These are phyloP conservation scores for Cheilosia vulpina DNA, from an alignment of 2,888 invertebrate species.

Conservation along the genomic window DNA sequence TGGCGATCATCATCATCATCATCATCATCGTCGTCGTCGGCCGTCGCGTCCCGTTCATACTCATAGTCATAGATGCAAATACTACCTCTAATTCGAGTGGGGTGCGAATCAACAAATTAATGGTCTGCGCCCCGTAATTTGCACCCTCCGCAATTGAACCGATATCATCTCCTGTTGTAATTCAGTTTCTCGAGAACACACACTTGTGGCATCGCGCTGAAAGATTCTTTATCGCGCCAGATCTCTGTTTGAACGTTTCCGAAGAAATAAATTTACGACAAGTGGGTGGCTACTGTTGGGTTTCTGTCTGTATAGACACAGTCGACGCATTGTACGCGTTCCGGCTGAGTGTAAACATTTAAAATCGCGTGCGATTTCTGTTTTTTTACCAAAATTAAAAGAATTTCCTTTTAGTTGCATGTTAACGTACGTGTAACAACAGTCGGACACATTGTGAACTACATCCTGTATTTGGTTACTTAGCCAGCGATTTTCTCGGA, in stretches of 20 bases:
- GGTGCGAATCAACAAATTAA: slow-evolving; percentile 66
- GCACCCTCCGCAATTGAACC: slow-evolving; percentile 39
- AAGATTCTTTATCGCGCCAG: slow-evolving; percentile 55
- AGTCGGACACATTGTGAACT: slow-evolving; percentile 9
- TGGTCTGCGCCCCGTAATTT: slow-evolving; percentile 53
- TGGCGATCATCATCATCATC: slow-evolving; percentile 45
- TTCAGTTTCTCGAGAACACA: slow-evolving; percentile 56
- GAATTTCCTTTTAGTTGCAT: slow-evolving; percentile 32
- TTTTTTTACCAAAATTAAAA: slow-evolving; percentile 17
- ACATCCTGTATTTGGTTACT: slow-evolving; percentile 17
- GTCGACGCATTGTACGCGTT: slow-evolving; percentile 45
- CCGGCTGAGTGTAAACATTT: slow-evolving; percentile 20
- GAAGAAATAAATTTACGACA: slow-evolving; percentile 39
- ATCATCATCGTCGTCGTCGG: slow-evolving; percentile 1
- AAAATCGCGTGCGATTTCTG: slow-evolving; percentile 40
- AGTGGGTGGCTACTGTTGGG: slow-evolving; percentile 22
- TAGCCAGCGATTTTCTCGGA: slow-evolving; percentile 1
- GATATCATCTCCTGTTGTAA: slow-evolving; percentile 50
- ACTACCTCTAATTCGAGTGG: slow-evolving; percentile 36
- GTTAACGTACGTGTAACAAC: slow-evolving; percentile 35
- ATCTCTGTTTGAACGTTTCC: slow-evolving; percentile 32
- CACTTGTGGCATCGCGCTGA: slow-evolving; percentile 65
- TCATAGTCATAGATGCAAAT: slow-evolving; percentile 13
- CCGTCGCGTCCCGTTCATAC: slow-evolving; percentile 3
- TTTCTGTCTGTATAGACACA: slow-evolving; percentile 7